These are phyloP conservation scores for Hemithea aestivaria DNA, from an alignment of 2,888 invertebrate species.

Conservation along the genomic window DNA sequence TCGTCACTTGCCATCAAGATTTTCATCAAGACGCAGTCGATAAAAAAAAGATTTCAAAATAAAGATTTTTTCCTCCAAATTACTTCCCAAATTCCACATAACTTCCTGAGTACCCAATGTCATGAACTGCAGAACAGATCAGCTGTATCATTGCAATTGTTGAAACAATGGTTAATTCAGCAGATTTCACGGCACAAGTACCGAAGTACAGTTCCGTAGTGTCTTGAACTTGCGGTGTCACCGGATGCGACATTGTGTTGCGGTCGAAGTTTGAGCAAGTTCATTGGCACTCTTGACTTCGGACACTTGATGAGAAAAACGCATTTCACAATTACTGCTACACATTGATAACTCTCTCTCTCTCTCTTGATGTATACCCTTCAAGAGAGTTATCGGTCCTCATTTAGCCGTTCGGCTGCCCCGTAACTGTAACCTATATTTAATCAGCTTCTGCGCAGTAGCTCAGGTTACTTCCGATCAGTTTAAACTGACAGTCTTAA, in stretches of 20 bases:
- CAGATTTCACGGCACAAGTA: constrained; percentile 24
- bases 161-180: constrained; percentile 26
- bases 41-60: not conserved
- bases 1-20: no score
- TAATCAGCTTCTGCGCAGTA: no score
- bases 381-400: no score
- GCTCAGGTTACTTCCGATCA: no score
- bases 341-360: no score
- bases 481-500: no score
- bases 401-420: no score
- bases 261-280: constrained; percentile 4
- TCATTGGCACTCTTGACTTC: constrained; percentile 6
- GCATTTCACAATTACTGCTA: no score
- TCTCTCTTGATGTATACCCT: no score
- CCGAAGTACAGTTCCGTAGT: constrained; percentile 14
- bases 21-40: not conserved
- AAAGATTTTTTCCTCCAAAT: not conserved
- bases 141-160: constrained; percentile 16
- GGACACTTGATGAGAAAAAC: no score
- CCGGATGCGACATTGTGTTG: constrained; percentile 15
- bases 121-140: constrained; percentile 11
- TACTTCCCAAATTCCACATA: not conserved
- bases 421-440: no score
- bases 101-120: constrained; percentile 9
- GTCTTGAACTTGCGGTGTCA: constrained; percentile 20